Evolutionary conservation across 1,140 invertebrate species (phyloP), one percentile per base, ranked within the genome.

Genomic region (Octopus bimaculoides): DNA sequence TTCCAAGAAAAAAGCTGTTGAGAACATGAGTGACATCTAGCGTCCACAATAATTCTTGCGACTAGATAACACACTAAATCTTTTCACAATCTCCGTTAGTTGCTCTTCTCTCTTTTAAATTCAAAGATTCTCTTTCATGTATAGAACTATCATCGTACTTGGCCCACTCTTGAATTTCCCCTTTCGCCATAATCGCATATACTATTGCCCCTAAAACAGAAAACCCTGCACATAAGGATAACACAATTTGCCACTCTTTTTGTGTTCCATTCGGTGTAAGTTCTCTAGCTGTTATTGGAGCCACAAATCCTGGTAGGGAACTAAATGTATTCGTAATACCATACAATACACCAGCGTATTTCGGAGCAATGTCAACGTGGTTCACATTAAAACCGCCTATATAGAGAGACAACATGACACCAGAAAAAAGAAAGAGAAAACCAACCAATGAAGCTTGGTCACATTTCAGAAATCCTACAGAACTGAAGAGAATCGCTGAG

Each of bases 261-360:
- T 78, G 81, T 4, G 66, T 81, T 83, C 87, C 87, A 77, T 86
- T 83, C 75, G 80, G 82, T 2, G 95, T 94, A 54, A 96, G 93
- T 77, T 92, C 92, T 12, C 95, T 95, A 3, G 94, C 94, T 9
- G 96, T 89, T 14, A 93, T 91, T 0, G 95, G 95, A 86, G 94
- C 95, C 4, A 96, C 88, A 82, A 97, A 95, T 41, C 96, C 96
- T 52, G 95, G 95, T 80, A 97, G 87, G 0, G 95, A 96, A 0
- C 94, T 95, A 80, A 96, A 90, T 0, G 95, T 96, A 87, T 96
- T 96, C 1, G 94, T 94, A 54, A 97, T 92, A 4, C 96, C 96
- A 93, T 96, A 96, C 17, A 96, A 87, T 4, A 86, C 77, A 94
- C 93, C 95, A 12, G 95, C 95, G 89, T 87, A 89, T 54, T 85